Evolutionary conservation across 2,797 vertebrate genomes (phyloP).

Genomic region (Ctenopoma kingsleyae): DNA sequence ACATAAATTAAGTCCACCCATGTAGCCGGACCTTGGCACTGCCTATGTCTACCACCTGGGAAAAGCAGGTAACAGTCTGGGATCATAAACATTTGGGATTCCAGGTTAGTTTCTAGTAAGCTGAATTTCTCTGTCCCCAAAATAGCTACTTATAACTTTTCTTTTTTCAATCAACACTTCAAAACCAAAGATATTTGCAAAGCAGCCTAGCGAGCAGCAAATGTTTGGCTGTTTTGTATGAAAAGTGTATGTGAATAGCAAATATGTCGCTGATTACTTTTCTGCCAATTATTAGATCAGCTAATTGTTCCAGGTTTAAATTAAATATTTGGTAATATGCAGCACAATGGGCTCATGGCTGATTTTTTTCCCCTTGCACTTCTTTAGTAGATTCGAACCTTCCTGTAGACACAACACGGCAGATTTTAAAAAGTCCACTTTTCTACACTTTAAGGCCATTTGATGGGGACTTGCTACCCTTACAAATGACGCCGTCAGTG

Average conservation of each 20-base stretch:
- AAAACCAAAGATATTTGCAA: neutral
- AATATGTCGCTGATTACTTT: neutral
- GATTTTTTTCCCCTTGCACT: neutral
- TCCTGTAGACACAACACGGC: neutral
- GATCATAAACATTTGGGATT: too few relatives aligned
- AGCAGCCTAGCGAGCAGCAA: neutral
- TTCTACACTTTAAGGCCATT: neutral
- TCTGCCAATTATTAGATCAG: neutral
- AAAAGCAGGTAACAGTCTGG: too few relatives aligned
- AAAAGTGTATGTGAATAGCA: neutral
- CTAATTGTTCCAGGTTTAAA: neutral
- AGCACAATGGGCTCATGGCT: neutral
- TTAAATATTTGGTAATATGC: neutral
- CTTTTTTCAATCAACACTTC: neutral
- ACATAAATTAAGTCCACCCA: too few relatives aligned
- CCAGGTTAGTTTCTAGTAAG: too few relatives aligned
- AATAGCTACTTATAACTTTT: neutral
- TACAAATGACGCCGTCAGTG: slow-evolving; percentile 25
- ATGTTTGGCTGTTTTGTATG: neutral
- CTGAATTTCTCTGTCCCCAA: neutral
- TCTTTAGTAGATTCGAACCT: neutral
- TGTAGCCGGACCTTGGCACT: too few relatives aligned
- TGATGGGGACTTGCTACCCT: neutral
- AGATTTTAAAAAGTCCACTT: neutral
- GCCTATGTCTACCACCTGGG: too few relatives aligned